Conservation (phyloP, 2,113 vertebrate genomes). For the Cryptotis parvus region DNA sequence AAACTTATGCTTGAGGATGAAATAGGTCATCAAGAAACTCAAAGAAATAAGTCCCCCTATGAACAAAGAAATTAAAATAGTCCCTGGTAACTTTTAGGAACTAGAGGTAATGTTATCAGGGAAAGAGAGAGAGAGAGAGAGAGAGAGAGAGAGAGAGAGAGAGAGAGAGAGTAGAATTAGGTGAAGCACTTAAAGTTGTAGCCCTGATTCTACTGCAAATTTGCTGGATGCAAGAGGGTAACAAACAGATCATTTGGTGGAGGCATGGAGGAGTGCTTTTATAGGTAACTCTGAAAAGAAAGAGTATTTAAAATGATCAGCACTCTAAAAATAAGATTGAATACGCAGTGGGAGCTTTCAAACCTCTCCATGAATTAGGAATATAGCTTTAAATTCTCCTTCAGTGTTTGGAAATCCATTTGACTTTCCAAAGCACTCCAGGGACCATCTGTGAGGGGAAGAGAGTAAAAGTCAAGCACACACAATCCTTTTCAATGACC, state of each 20-base stretch:
- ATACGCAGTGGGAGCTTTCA: background rate
- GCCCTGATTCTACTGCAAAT: background rate
- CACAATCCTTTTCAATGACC: background rate
- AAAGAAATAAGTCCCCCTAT: background rate
- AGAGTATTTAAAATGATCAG: background rate
- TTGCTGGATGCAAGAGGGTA: background rate
- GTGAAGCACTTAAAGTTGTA: background rate
- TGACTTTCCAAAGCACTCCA: background rate
- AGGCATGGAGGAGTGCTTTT: background rate
- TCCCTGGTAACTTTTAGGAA: too few relatives aligned
- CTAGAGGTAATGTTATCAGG: background rate
- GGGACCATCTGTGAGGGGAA: background rate
- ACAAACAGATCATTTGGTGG: background rate
- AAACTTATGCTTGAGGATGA: background rate
- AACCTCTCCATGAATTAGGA: background rate
- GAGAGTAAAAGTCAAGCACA: background rate
- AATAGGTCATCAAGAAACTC: background rate
- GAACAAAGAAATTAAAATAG: slow-evolving; percentile 12
- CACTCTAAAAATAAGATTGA: background rate
- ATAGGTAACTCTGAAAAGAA: background rate
- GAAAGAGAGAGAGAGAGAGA: too few relatives aligned
- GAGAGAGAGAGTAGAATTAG: background rate
- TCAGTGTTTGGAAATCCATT: background rate
- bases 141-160: too few relatives aligned
- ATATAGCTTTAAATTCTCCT: background rate